A percentile compares a stretch with the other conserved stretches of the same genome.
phyloP scores from a whole-genome alignment of 2,888 invertebrate genomes.

The Apeira syringaria region DNA sequence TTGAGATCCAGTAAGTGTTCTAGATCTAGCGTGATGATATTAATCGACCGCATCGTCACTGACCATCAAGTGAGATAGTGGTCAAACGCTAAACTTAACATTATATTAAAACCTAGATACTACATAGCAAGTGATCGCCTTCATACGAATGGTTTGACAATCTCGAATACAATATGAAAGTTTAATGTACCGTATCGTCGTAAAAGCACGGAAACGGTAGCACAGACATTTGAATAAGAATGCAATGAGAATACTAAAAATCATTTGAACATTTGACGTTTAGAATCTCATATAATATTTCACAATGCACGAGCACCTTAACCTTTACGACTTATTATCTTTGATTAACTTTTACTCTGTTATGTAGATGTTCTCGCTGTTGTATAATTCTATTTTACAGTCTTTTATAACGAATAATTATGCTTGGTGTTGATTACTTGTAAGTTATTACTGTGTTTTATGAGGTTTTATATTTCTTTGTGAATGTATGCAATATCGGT shows the following conservation, averaged over 20 bases:
- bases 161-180: slow-evolving; percentile 11
- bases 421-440: neutral
- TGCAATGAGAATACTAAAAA: slow-evolving; percentile 18
- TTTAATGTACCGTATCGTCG: slow-evolving; percentile 14
- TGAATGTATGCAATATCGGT: no score
- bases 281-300: slow-evolving; percentile 1
- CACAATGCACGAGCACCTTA: neutral
- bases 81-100: no score
- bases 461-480: no score
- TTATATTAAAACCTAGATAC: no score
- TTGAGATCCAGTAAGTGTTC: no score
- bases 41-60: no score
- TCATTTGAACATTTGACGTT: slow-evolving; percentile 5
- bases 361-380: neutral
- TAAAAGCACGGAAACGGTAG: slow-evolving; percentile 21
- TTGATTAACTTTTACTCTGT: neutral
- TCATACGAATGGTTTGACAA: slow-evolving; percentile 12
- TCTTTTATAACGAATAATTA: slow-evolving; percentile 1
- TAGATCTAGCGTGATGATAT: no score
- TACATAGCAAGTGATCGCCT: slow-evolving; percentile 9
- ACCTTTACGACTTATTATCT: slow-evolving; percentile 1
- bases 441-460: neutral
- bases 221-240: slow-evolving; percentile 18
- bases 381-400: neutral
- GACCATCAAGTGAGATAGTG: no score